Evolutionary conservation across 2,888 invertebrate genomes (phyloP).

Genomic region (Eumerus sabulonum): DNA sequence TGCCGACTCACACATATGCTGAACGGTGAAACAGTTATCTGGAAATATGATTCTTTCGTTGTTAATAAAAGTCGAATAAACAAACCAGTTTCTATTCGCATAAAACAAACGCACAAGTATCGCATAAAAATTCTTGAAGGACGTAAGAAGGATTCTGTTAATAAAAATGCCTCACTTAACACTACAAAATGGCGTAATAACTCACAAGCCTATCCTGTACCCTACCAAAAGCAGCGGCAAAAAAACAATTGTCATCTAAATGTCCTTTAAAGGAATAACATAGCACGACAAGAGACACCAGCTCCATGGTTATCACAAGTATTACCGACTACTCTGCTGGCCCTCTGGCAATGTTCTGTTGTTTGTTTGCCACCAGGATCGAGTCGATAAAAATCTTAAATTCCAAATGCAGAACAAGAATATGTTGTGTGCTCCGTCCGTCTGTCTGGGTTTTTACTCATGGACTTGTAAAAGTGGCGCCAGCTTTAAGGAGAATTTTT

Average conservation of each 20-base stretch:
- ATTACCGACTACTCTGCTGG: too few relatives aligned
- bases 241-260: conserved; percentile 52
- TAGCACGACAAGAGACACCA: conserved; percentile 34
- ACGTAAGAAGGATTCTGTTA: conserved; percentile 45
- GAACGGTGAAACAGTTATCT: conserved; percentile 24
- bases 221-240: neutral
- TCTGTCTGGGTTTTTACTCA: neutral
- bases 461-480: conserved; percentile 31
- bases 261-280: conserved; percentile 49
- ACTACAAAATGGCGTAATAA: conserved; percentile 54
- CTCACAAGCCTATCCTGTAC: conserved; percentile 45
- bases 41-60: conserved; percentile 52
- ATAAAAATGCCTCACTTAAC: conserved; percentile 60
- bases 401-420: conserved; percentile 40
- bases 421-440: neutral
- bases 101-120: conserved; percentile 57
- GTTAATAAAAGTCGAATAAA: conserved; percentile 62
- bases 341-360: neutral
- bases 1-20: conserved; percentile 31
- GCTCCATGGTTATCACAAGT: too few relatives aligned
- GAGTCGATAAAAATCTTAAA: conserved; percentile 48
- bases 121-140: conserved; percentile 48
- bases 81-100: conserved; percentile 60
- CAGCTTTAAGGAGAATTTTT: conserved; percentile 16
- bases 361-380: conserved; percentile 14